Conservation (phyloP, 2,888 invertebrate genomes). For the Campoplex capitator region DNA sequence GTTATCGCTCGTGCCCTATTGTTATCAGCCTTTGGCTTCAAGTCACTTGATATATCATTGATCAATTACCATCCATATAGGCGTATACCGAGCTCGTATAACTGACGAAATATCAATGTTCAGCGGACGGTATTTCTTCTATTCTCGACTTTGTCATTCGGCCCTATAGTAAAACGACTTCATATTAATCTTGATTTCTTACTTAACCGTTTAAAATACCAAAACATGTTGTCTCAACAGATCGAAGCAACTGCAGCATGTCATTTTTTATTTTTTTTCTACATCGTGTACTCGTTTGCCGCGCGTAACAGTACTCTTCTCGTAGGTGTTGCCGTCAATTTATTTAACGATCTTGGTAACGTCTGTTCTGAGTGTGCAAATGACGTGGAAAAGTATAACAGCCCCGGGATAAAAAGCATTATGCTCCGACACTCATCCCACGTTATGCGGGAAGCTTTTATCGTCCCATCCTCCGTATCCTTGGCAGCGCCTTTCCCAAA, state of each 20-base stretch:
- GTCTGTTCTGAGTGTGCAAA: constrained; percentile 52
- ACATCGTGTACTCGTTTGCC: background rate
- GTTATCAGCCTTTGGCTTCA: background rate
- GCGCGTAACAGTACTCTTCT: constrained; percentile 10
- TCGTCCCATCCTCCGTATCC: constrained; percentile 53
- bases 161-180: background rate
- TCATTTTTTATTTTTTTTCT: constrained; percentile 22
- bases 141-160: background rate
- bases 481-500: constrained; percentile 42
- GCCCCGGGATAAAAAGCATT: constrained; percentile 63
- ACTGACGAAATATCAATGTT: background rate
- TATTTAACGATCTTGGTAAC: constrained; percentile 59
- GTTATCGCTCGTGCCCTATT: constrained; percentile 13
- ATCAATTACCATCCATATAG: background rate
- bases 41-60: background rate
- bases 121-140: background rate
- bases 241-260: background rate
- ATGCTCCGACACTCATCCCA: constrained; percentile 67
- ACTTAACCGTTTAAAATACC: background rate
- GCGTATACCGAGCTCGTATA: background rate
- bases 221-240: background rate
- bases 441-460: constrained; percentile 68
- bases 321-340: constrained; percentile 42
- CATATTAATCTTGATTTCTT: background rate
- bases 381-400: constrained; percentile 66